Conservation (phyloP, 1,140 invertebrate genomes). For the Lutraria rhynchaena region DNA sequence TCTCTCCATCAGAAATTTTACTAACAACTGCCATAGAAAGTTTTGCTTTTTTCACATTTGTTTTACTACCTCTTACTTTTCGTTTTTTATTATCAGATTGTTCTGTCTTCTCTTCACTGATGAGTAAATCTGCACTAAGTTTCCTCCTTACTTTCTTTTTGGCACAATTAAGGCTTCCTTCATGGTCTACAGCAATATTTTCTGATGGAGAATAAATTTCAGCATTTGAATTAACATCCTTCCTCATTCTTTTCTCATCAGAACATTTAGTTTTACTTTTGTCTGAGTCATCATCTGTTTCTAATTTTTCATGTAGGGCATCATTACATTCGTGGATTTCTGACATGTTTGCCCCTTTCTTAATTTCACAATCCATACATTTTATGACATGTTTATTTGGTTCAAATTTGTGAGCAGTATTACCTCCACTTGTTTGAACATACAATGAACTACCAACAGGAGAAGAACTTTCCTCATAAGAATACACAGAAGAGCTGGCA, state of each 20-base stretch:
- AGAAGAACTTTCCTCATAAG: slow-evolving; percentile 8
- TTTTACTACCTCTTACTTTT: background rate
- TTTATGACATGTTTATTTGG: background rate
- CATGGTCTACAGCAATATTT: background rate
- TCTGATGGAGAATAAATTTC: background rate
- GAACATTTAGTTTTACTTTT: background rate
- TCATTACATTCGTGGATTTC: background rate
- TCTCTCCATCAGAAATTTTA: background rate
- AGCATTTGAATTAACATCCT: background rate
- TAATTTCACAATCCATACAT: background rate
- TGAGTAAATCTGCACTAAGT: background rate
- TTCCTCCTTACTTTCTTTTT: background rate
- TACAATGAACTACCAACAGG: slow-evolving; percentile 9
- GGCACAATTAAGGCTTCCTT: too few species aligned
- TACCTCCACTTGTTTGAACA: slow-evolving; percentile 3
- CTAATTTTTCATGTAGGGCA: background rate
- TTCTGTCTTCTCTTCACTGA: background rate
- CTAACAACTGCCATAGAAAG: background rate
- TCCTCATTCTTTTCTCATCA: background rate
- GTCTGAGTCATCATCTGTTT: background rate
- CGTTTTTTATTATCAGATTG: background rate
- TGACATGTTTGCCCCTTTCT: background rate
- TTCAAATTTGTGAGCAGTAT: background rate
- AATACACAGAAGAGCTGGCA: too few species aligned
- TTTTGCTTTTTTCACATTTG: background rate